Evolutionary conservation across 2,113 vertebrate genomes (phyloP).

Genomic region (Probosciger aterrimus): DNA sequence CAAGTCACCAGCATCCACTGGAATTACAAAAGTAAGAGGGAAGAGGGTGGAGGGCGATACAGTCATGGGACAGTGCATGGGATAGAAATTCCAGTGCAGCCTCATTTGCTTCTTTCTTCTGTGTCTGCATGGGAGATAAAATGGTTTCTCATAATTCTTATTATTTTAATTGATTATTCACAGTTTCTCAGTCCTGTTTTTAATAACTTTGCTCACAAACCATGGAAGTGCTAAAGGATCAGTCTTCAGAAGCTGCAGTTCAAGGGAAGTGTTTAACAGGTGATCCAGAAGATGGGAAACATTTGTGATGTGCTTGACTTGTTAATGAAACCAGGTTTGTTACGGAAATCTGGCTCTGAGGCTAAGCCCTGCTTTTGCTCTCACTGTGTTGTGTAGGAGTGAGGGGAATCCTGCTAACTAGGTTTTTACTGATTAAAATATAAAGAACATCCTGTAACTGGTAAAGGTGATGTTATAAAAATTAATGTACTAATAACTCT

Average conservation of each 20-base stretch:
- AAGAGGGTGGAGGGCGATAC: neutral
- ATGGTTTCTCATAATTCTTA: neutral
- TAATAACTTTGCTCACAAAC: neutral
- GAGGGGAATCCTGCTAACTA: neutral
- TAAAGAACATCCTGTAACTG: neutral
- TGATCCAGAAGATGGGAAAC: neutral
- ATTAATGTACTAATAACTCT: neutral
- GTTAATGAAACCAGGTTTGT: neutral
- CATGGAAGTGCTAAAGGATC: neutral
- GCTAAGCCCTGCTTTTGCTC: neutral
- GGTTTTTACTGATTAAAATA: neutral
- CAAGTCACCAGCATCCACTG: conserved; percentile 99
- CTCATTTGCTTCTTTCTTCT: neutral
- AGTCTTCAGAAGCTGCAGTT: neutral
- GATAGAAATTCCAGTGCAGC: neutral
- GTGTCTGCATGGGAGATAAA: neutral
- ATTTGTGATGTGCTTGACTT: neutral
- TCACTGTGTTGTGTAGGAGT: neutral
- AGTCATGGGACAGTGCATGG: neutral
- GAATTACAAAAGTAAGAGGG: conserved; percentile 95
- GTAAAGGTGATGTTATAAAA: neutral
- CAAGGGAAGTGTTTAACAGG: neutral
- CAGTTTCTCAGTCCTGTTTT: neutral
- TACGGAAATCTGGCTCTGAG: neutral
- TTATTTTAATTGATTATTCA: neutral